Conservation (phyloP, 2,113 vertebrate genomes). For the Psephotus haematonotus region DNA sequence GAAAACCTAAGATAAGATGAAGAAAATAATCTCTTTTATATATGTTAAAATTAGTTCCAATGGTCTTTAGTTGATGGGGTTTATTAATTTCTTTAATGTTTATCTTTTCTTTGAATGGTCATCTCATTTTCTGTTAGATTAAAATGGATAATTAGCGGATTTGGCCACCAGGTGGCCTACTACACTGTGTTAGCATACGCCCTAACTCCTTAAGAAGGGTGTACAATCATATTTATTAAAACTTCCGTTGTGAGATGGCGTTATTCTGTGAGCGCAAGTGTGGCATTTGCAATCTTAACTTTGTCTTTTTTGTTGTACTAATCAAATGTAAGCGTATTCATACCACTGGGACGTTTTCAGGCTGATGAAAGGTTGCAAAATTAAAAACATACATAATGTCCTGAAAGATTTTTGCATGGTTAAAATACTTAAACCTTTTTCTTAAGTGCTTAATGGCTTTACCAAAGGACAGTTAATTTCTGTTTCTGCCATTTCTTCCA, state of each 20-base stretch:
- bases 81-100: neutral
- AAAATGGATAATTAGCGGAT: constrained; percentile 57
- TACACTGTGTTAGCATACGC: constrained; percentile 46
- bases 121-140: neutral
- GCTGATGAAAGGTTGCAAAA: constrained; percentile 13
- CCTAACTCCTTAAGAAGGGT: neutral
- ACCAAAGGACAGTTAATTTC: constrained; percentile 20
- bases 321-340: neutral
- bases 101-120: neutral
- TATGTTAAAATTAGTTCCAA: neutral
- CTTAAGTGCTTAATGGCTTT: constrained; percentile 30
- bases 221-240: neutral
- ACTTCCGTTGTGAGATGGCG: neutral
- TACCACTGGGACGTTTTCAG: neutral
- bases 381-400: neutral
- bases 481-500: constrained; percentile 24
- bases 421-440: constrained; percentile 8
- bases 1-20: neutral
- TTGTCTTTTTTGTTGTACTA: neutral
- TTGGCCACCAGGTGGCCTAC: constrained; percentile 79
- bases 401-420: neutral
- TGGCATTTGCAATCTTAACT: neutral
- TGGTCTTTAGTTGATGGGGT: neutral
- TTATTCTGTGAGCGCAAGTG: neutral
- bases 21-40: neutral